Evolutionary conservation across 2,888 invertebrate species (phyloP).

Genomic region (Entomobrya multifasciata): DNA sequence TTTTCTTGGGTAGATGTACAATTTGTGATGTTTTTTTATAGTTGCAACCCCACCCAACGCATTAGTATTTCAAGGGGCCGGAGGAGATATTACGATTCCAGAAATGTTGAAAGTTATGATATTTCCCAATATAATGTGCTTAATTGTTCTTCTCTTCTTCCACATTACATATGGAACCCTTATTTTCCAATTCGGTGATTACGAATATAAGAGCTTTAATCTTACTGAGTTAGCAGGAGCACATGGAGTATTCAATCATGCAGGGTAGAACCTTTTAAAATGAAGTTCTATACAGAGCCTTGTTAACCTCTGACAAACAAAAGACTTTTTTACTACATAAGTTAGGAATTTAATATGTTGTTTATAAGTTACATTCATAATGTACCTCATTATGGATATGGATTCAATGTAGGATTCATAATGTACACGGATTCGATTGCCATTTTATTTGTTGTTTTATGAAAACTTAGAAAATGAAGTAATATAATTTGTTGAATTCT

Average conservation of each 20-base stretch:
- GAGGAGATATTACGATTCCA: conserved; percentile 83
- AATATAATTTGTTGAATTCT: too few relatives aligned
- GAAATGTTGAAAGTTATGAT: conserved; percentile 78
- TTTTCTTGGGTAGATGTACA: too few relatives aligned
- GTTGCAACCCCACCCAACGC: conserved; percentile 97
- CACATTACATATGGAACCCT: conserved; percentile 76
- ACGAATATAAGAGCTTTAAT: conserved; percentile 72
- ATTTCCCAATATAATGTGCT: conserved; percentile 76
- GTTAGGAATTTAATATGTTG: too few relatives aligned
- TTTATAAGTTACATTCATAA: too few relatives aligned
- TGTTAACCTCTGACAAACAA: conserved; percentile 58
- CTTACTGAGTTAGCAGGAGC: conserved; percentile 35
- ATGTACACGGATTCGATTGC: too few relatives aligned
- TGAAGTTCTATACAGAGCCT: neutral
- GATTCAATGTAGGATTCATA: too few relatives aligned
- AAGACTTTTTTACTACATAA: conserved; percentile 51
- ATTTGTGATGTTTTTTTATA: conserved; percentile 13
- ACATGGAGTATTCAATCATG: neutral
- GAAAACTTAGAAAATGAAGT: too few relatives aligned
- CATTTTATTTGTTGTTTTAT: too few relatives aligned
- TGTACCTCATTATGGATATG: too few relatives aligned
- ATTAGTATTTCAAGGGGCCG: conserved; percentile 87
- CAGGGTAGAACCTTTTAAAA: neutral
- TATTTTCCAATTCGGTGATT: conserved; percentile 76
- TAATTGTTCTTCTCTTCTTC: conserved; percentile 72